Conservation (phyloP, 2,888 invertebrate species). For the Dryobota labecula region DNA sequence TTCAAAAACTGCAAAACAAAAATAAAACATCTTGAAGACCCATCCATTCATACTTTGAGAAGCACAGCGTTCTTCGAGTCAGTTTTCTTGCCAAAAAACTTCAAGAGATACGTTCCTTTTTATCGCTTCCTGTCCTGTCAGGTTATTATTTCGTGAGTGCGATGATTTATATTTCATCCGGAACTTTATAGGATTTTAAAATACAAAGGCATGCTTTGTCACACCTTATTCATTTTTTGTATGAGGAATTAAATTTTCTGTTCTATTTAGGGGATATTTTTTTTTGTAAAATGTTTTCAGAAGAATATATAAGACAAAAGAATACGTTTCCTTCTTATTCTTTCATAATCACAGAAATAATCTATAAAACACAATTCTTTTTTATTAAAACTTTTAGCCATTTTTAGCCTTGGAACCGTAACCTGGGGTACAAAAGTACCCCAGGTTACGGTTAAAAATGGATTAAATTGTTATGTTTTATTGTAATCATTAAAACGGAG, state of each 20-base stretch:
- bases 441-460: no score
- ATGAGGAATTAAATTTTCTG: conserved; percentile 25
- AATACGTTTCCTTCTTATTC: background rate
- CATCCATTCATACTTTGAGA: conserved; percentile 24
- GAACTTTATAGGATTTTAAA: conserved; percentile 37
- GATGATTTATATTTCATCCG: conserved; percentile 54
- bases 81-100: conserved; percentile 61
- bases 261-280: background rate
- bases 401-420: no score
- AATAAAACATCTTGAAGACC: conserved; percentile 28
- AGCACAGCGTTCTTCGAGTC: conserved; percentile 27
- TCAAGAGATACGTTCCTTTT: conserved; percentile 55
- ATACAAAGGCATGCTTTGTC: conserved; percentile 37
- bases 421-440: no score
- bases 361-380: no score
- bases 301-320: background rate
- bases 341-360: background rate
- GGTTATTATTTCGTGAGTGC: conserved; percentile 52
- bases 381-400: no score
- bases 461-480: no score
- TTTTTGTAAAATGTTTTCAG: no score
- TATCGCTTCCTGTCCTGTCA: conserved; percentile 55
- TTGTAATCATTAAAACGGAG: no score
- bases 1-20: conserved; percentile 1
- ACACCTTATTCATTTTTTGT: conserved; percentile 22